Evolutionary conservation across 2,113 vertebrate genomes (phyloP).

Genomic region (Coreoperca whiteheadi): DNA sequence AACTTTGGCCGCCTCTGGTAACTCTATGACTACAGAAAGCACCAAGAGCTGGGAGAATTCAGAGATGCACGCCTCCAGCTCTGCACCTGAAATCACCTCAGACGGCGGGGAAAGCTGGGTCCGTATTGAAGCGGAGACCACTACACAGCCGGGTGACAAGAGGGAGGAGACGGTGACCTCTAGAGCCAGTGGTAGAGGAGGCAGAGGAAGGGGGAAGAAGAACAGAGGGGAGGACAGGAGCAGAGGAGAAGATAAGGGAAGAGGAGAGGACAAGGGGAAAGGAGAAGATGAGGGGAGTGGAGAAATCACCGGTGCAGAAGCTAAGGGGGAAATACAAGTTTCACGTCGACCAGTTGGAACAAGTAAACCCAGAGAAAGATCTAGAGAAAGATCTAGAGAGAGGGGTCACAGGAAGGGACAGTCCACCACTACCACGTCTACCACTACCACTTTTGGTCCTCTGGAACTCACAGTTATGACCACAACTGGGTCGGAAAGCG

Average conservation of each 20-base stretch:
- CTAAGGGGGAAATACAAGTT: constrained; percentile 82
- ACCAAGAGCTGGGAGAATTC: constrained; percentile 38
- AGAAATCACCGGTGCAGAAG: constrained; percentile 71
- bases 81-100: constrained; percentile 36
- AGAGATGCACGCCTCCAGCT: constrained; percentile 48
- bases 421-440: constrained; percentile 58
- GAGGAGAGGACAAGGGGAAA: constrained; percentile 65
- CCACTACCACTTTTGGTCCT: neutral
- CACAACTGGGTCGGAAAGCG: constrained; percentile 14
- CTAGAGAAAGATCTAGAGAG: constrained; percentile 75
- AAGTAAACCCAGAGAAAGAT: constrained; percentile 75
- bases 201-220: constrained; percentile 77
- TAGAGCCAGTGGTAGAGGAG: constrained; percentile 66
- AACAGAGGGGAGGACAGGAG: constrained; percentile 68
- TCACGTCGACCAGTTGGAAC: constrained; percentile 68
- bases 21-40: constrained; percentile 43
- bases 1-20: constrained; percentile 44
- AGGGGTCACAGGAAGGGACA: constrained; percentile 78
- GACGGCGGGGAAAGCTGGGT: constrained; percentile 56
- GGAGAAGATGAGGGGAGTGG: constrained; percentile 79
- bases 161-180: constrained; percentile 62
- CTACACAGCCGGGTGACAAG: constrained; percentile 54
- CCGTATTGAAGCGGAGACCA: constrained; percentile 61
- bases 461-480: constrained; percentile 34
- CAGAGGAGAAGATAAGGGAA: constrained; percentile 48